Evolutionary conservation across 2,888 invertebrate species (phyloP), one percentile per base, ranked within the genome.

Genomic region (Leptogaster cylindrica): DNA sequence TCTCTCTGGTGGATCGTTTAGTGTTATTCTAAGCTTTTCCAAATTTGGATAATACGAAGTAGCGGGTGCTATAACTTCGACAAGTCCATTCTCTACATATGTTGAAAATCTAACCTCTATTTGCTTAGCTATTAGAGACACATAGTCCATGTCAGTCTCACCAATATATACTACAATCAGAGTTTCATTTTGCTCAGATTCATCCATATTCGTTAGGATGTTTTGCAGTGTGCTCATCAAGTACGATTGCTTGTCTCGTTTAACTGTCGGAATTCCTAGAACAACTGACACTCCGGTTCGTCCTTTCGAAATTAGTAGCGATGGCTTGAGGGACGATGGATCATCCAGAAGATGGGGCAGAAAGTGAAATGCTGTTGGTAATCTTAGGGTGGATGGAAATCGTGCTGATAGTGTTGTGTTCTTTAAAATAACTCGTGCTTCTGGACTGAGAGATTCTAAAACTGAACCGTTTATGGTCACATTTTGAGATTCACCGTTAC

Each of bases 61-160:
- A 0, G 92, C 87, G 0, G 97, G 97, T 1, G 95, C 87, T 58
- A 97, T 85, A 7, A 97, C 89, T 79, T 97, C 97, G 50, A 97
- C 87, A 7, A 96, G 83, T 16, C 97, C 95, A 66, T 84, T 84
- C 67, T 90, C 88, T 10, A 93, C 84, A 72, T 91, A 88, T 28
- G 83, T 82, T 1, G 89, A 85, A 79, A 95, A 95, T 75, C 93
- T 85, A 2, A 83, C 82, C 79, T 92, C 90, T 41, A 95, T 88
- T 77, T 90, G 87, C 72, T 87, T 87, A 3, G 92, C 91, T 10
- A 89, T 87, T 73, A 89, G 84, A 23, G 88, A 82, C 3, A 93
- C 89, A 74, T 90, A 91, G 48, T 89, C 87, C 73, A 88, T 74
- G 77, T 94, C 92, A 23, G 88, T 89, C 85, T 96, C 96, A 0